These are phyloP conservation scores for Hippocampus mohnikei DNA, from an alignment of 2,113 vertebrate genomes.

Conservation along the genomic window DNA sequence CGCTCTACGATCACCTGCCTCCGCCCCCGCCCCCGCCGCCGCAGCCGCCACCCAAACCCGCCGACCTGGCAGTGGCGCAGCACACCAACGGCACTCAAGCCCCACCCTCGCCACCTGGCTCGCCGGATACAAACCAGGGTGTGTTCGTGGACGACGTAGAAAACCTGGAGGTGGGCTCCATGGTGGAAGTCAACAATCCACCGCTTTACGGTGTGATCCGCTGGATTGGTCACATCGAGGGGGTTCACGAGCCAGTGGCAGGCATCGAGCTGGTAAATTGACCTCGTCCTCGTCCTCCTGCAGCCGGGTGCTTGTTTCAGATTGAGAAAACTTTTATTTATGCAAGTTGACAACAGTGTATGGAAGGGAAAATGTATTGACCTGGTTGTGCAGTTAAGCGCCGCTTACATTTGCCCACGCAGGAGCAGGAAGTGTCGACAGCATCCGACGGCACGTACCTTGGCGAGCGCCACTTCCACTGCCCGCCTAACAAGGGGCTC, in stretches of 20 bases:
- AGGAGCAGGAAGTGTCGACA: conserved; percentile 77
- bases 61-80: neutral
- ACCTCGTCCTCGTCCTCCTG: too few species aligned
- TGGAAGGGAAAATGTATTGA: too few species aligned
- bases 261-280: conserved; percentile 76
- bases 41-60: conserved; percentile 24
- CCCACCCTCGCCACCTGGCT: conserved; percentile 38
- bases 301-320: neutral
- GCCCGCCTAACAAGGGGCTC: conserved; percentile 75
- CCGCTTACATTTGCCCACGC: neutral
- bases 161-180: conserved; percentile 74
- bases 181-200: conserved; percentile 81
- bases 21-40: conserved; percentile 7
- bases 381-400: too few species aligned
- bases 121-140: neutral
- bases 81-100: conserved; percentile 39
- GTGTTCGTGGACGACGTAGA: conserved; percentile 5
- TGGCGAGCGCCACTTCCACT: conserved; percentile 74
- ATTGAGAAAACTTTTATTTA: neutral
- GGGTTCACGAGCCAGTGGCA: conserved; percentile 65
- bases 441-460: conserved; percentile 78
- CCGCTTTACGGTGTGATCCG: conserved; percentile 79
- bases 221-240: conserved; percentile 74
- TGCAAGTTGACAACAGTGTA: too few species aligned
- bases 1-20: conserved; percentile 12